These are phyloP conservation scores for Clarias pachynema DNA, from an alignment of 2,797 vertebrate species.

Conservation along the genomic window DNA sequence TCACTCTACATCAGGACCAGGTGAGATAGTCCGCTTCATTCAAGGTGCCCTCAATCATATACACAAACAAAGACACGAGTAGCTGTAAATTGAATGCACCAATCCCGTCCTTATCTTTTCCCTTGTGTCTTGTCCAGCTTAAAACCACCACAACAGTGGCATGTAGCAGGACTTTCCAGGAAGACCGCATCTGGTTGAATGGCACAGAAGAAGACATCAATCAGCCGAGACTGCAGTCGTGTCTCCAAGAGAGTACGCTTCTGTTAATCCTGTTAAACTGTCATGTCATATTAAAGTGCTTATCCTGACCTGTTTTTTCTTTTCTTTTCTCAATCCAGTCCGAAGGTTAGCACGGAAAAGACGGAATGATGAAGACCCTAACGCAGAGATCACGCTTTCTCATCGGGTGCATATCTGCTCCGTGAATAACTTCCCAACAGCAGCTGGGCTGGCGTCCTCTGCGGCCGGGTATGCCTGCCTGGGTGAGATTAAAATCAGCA, in stretches of 20 bases:
- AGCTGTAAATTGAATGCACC: not conserved
- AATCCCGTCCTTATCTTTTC: not conserved
- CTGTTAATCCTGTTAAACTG: not conserved
- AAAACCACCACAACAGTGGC: slow-evolving; percentile 91
- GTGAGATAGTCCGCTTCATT: slow-evolving; percentile 64
- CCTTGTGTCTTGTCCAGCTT: slow-evolving; percentile 70
- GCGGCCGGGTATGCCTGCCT: slow-evolving; percentile 93
- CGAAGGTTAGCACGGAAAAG: slow-evolving; percentile 85
- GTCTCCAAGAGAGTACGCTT: slow-evolving; percentile 85
- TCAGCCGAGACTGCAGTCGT: slow-evolving; percentile 88
- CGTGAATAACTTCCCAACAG: slow-evolving; percentile 93
- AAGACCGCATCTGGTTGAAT: slow-evolving; percentile 93
- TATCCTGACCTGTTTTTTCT: not conserved
- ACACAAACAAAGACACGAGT: not conserved
- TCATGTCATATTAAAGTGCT: not conserved
- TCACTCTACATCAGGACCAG: slow-evolving; percentile 95
- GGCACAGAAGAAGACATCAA: slow-evolving; percentile 82
- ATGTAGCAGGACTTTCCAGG: slow-evolving; percentile 80
- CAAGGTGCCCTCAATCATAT: not conserved
- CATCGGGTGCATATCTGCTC: slow-evolving; percentile 91
- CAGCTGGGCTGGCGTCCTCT: slow-evolving; percentile 92
- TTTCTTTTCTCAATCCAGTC: slow-evolving; percentile 70
- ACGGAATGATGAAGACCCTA: slow-evolving; percentile 60
- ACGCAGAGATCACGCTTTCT: slow-evolving; percentile 65
- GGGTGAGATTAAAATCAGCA: slow-evolving; percentile 69